A percentile compares a stretch with the other conserved stretches of the same genome.
Evolutionary conservation across 2,888 invertebrate species (phyloP).

Genomic region (Eurytoma adleriae): DNA sequence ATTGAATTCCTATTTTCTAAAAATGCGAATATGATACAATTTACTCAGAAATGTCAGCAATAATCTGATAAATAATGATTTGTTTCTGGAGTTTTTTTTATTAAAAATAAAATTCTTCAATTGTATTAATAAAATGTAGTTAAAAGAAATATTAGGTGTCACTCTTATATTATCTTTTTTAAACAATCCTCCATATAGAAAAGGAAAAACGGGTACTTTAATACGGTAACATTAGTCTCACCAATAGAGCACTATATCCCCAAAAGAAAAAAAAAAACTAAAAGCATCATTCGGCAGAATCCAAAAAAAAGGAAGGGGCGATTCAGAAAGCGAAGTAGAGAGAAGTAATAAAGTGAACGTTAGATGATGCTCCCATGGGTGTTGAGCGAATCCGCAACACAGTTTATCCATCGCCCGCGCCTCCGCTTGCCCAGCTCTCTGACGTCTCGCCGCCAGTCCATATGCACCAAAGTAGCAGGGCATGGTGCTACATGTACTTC

Average conservation of each 20-base stretch:
- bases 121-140: too few species aligned
- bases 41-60: too few species aligned
- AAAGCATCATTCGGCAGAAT: neutral
- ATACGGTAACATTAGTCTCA: too few species aligned
- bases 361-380: conserved; percentile 74
- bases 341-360: conserved; percentile 75
- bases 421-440: conserved; percentile 41
- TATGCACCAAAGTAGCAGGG: conserved; percentile 15
- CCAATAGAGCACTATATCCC: neutral
- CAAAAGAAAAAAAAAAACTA: neutral
- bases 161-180: too few species aligned
- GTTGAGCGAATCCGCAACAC: conserved; percentile 70
- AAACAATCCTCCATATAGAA: too few species aligned
- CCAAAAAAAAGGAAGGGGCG: neutral
- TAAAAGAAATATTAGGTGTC: too few species aligned
- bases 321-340: conserved; percentile 55
- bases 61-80: too few species aligned
- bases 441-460: conserved; percentile 56
- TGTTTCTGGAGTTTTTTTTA: too few species aligned
- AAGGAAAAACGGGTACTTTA: too few species aligned
- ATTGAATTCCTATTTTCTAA: too few species aligned
- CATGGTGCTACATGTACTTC: neutral
- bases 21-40: too few species aligned
- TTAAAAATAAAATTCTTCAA: too few species aligned
- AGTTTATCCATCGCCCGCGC: conserved; percentile 76